Percentiles rank a stretch among this genome's conserved stretches.
Conservation (phyloP, 2,797 vertebrate species). For the Erpetoichthys calabaricus region DNA sequence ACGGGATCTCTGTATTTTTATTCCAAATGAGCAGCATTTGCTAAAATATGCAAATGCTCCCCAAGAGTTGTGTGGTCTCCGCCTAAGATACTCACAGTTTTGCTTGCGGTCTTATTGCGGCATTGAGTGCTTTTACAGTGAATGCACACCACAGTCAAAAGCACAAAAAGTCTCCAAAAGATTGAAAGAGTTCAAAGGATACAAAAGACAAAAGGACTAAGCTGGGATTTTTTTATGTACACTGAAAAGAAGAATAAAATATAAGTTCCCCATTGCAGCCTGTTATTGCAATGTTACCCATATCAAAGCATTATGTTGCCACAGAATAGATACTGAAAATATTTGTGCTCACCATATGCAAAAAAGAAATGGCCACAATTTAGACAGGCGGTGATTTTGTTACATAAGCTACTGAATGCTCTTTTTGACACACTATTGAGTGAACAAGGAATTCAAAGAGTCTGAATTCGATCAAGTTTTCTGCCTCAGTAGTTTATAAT, state of each 20-base stretch:
- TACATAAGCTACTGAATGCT: constrained; percentile 92
- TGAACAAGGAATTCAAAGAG: constrained; percentile 96
- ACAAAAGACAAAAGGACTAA: constrained; percentile 98
- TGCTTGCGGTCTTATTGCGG: constrained; percentile 95
- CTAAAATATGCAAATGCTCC: constrained; percentile 97
- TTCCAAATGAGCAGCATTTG: constrained; percentile 60
- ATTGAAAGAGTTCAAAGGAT: constrained; percentile 99
- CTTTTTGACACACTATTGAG: constrained; percentile 95
- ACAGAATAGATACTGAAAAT: constrained; percentile 63
- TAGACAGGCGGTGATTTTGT: constrained; percentile 69
- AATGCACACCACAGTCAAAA: constrained; percentile 89
- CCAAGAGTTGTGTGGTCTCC: constrained; percentile 91
- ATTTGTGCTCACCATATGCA: constrained; percentile 73
- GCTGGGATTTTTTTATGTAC: constrained; percentile 98
- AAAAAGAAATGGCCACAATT: constrained; percentile 71
- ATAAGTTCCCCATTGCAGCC: constrained; percentile 89
- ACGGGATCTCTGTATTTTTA: constrained; percentile 46
- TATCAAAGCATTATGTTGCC: constrained; percentile 84
- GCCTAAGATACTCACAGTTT: constrained; percentile 95
- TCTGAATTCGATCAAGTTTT: constrained; percentile 98
- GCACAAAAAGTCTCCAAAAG: constrained; percentile 92
- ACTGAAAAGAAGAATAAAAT: constrained; percentile 99
- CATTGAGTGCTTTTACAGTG: constrained; percentile 98
- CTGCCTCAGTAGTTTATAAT: constrained; percentile 98
- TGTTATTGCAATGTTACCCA: constrained; percentile 80